Conservation (phyloP, 1,140 invertebrate species). For the Brachionus asplanchnoidis region DNA sequence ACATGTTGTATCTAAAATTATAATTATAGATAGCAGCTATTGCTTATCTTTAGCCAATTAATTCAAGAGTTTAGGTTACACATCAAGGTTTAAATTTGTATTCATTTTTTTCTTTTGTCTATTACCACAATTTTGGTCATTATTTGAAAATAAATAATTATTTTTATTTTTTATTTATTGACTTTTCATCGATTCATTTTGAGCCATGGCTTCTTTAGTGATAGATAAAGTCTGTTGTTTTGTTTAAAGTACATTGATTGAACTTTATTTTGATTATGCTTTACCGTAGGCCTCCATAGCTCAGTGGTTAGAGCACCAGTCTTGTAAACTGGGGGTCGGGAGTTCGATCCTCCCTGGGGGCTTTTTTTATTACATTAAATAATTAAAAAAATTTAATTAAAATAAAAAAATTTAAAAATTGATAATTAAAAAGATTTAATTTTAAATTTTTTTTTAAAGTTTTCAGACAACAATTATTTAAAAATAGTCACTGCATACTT, state of each 20-base stretch:
- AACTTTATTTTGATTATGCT: neutral
- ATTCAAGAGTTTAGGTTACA: neutral
- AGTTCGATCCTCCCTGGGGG: constrained; percentile 71
- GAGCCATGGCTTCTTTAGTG: neutral
- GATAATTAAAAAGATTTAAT: too few species aligned
- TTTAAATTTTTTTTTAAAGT: too few species aligned
- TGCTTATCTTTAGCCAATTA: neutral
- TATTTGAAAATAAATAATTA: neutral
- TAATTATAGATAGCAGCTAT: neutral
- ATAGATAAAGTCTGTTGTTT: neutral
- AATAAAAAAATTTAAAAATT: neutral
- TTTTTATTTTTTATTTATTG: neutral
- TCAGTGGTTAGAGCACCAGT: constrained; percentile 87
- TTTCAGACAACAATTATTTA: too few species aligned
- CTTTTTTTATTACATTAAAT: constrained; percentile 36
- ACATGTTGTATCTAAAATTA: neutral
- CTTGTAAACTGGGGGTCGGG: constrained; percentile 87
- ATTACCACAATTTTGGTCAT: neutral
- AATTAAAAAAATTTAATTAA: neutral
- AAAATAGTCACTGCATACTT: too few species aligned
- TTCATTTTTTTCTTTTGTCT: neutral
- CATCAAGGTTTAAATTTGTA: neutral
- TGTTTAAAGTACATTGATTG: neutral
- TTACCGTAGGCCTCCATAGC: constrained; percentile 69
- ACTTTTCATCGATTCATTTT: neutral